Conservation (phyloP, 2,888 invertebrate species). For the Drosophila meridiana region DNA sequence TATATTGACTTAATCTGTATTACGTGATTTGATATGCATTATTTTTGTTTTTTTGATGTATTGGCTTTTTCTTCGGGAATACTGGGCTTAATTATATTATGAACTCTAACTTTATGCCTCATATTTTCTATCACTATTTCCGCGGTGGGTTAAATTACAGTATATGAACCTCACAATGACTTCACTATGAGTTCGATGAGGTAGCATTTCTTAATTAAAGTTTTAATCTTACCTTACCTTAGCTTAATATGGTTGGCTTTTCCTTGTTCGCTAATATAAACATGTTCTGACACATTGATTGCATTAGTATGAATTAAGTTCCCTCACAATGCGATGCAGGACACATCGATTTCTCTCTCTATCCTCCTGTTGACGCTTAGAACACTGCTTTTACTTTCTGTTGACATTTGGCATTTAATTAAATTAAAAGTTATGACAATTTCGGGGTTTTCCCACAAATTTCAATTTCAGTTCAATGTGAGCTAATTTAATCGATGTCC, state of each 20-base stretch:
- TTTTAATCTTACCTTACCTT: neutral
- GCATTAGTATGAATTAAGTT: neutral
- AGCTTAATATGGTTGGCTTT: neutral
- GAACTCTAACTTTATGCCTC: too few relatives aligned
- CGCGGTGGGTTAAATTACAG: too few relatives aligned
- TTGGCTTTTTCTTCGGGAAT: neutral
- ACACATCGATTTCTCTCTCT: neutral
- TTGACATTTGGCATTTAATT: slow-evolving; percentile 11
- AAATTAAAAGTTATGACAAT: slow-evolving; percentile 14
- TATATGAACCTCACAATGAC: neutral
- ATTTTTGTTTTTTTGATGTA: neutral
- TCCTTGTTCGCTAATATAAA: neutral
- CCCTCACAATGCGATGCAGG: neutral
- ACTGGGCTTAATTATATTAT: neutral
- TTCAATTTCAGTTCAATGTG: slow-evolving; percentile 35
- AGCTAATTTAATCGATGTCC: slow-evolving; percentile 71
- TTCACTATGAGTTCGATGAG: neutral
- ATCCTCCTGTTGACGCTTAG: neutral
- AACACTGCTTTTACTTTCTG: neutral
- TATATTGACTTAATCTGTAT: too few relatives aligned
- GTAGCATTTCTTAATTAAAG: neutral
- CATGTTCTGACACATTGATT: neutral
- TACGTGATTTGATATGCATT: too few relatives aligned
- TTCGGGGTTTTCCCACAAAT: neutral
- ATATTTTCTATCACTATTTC: too few relatives aligned